Base-by-base conservation (phyloP, 2,888 invertebrate genomes). In the Dicranocentrus wangi region DNA sequence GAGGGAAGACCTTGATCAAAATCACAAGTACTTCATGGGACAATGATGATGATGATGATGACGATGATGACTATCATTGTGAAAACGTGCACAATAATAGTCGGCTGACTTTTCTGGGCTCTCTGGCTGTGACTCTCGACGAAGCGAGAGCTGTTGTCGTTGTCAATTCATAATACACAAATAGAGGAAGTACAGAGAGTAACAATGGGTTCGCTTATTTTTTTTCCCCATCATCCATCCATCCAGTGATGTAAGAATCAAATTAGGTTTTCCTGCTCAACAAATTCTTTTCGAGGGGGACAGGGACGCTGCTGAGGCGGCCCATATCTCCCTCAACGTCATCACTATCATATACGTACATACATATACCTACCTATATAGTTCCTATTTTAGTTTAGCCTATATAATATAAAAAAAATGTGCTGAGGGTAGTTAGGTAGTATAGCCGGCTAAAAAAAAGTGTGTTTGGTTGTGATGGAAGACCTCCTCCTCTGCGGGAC, bases 1-100 rank as follows among this genome's bases (percentile, higher is more conserved):
- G 7, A 63, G 17, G 65, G 42, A 43, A 73, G 65, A 42, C 73
- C 65, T 73, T 73, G 73, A 73, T 73, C 51, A 73, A 73, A 53
- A 73, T 73, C 53, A 53, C 53, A 63, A 72, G 43, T 61, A 61
- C n/a, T 53, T 63, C 63, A 73, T 73, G 63, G 63, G 53, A 63
- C 63, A 21, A 25, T 53, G 42, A 60, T 23, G 70, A 27, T 15
- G 60, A 58, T n/a, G 13, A 70, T 19, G 69, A 55, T 25, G 51
- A 8, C 60, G 32, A 21, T 65, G 21, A n/a, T 55, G 55, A 32
- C 25, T 23, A 55, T 55, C 3, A 25, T 53, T 19, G 3, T 53
- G 53, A 21, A 7, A 3, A 53, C 13, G n/a, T 25, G 23, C 7
- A 39, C n/a, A 47, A 47, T 10, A n/a, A 10, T n/a, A n/a, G n/a